These are phyloP conservation scores for Aplocera efformata DNA, from an alignment of 2,888 invertebrate genomes.

Conservation along the genomic window DNA sequence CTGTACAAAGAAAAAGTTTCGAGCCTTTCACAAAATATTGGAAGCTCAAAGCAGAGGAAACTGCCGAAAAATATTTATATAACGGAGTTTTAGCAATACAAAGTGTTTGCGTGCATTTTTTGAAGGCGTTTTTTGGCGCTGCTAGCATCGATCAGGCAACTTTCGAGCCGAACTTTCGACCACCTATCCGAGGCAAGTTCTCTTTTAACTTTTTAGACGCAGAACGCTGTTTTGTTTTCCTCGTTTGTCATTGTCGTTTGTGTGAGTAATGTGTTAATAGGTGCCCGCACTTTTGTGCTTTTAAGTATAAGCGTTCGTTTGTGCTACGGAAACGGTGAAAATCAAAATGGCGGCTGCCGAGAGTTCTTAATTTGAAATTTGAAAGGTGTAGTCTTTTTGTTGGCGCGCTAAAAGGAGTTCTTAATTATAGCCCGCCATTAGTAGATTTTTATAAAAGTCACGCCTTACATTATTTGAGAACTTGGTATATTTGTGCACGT, in stretches of 20 bases:
- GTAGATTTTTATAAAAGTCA: slow-evolving; percentile 6
- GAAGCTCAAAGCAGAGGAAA: slow-evolving; percentile 4
- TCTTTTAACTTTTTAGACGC: slow-evolving; percentile 39
- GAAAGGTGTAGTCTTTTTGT: slow-evolving; percentile 24
- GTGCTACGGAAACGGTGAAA: slow-evolving; percentile 34
- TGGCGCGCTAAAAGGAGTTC: slow-evolving; percentile 20
- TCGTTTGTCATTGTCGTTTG: slow-evolving; percentile 50
- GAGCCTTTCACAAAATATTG: slow-evolving; percentile 1
- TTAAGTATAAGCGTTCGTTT: slow-evolving; percentile 47
- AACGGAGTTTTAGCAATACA: slow-evolving; percentile 10
- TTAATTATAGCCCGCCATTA: slow-evolving; percentile 19
- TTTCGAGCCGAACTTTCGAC: slow-evolving; percentile 46
- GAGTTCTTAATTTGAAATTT: slow-evolving; percentile 31
- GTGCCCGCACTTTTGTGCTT: slow-evolving; percentile 45
- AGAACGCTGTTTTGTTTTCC: slow-evolving; percentile 44
- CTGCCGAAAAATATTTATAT: slow-evolving; percentile 3
- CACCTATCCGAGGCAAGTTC: slow-evolving; percentile 39
- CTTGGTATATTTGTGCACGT: neutral
- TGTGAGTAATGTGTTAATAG: slow-evolving; percentile 54
- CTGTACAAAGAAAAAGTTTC: neutral
- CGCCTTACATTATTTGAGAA: neutral
- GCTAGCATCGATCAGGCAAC: slow-evolving; percentile 34
- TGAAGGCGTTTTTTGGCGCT: slow-evolving; percentile 14
- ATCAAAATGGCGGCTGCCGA: slow-evolving; percentile 40
- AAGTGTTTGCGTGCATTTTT: slow-evolving; percentile 20